These are phyloP conservation scores for Pinctada fucata DNA, from an alignment of 2,888 invertebrate genomes.

Conservation along the genomic window DNA sequence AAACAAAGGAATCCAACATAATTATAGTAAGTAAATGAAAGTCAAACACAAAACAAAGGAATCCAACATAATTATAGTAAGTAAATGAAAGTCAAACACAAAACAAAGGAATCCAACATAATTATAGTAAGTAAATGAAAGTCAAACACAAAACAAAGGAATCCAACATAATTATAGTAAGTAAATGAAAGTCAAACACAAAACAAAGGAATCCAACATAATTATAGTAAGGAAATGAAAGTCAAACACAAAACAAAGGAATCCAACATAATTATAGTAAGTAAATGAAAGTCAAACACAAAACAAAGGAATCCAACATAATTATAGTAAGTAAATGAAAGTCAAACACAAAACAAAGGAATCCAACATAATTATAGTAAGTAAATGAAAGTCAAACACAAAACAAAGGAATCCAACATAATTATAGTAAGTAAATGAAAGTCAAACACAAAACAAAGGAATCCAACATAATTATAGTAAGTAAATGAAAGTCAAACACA, in stretches of 20 bases:
- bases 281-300: too few relatives aligned
- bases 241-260: constrained; percentile 48
- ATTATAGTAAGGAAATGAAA: too few relatives aligned
- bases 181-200: too few relatives aligned
- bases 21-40: too few relatives aligned
- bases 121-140: too few relatives aligned
- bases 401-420: constrained; percentile 40
- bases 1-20: constrained; percentile 40
- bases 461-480: not conserved
- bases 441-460: constrained; percentile 48
- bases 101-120: constrained; percentile 40
- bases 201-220: constrained; percentile 40
- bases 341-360: constrained; percentile 48
- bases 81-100: too few relatives aligned
- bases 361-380: not conserved
- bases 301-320: constrained; percentile 40
- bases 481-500: too few relatives aligned
- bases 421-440: too few relatives aligned
- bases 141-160: constrained; percentile 48
- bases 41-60: constrained; percentile 48
- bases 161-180: not conserved
- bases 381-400: too few relatives aligned
- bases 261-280: not conserved
- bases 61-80: not conserved
- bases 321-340: too few relatives aligned